phyloP scores from a whole-genome alignment of 2,797 vertebrate species.

The Mastacembelus armatus region DNA sequence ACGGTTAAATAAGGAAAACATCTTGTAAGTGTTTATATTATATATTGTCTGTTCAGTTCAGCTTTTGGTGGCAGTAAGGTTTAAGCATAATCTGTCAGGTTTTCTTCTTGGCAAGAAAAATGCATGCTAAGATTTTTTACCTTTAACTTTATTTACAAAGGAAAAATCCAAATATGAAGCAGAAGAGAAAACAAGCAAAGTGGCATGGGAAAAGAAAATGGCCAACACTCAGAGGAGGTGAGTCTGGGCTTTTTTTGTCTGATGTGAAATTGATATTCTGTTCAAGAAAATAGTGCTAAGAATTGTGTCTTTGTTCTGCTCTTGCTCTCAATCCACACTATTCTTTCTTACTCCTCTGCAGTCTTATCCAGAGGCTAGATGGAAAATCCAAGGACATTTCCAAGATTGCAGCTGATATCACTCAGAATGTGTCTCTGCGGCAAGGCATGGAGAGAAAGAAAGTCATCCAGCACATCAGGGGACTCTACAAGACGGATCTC shows the following conservation, averaged over 20 bases:
- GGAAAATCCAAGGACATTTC: slow-evolving; percentile 97
- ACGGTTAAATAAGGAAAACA: no score
- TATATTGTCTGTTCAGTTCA: background rate
- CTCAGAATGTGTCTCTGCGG: slow-evolving; percentile 95
- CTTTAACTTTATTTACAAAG: slow-evolving; percentile 74
- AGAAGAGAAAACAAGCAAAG: slow-evolving; percentile 91
- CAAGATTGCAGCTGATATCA: slow-evolving; percentile 97
- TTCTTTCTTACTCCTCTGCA: slow-evolving; percentile 62
- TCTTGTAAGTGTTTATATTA: no score
- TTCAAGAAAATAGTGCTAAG: background rate
- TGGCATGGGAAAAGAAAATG: slow-evolving; percentile 95
- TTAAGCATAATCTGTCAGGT: background rate
- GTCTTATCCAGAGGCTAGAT: slow-evolving; percentile 95
- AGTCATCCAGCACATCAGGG: slow-evolving; percentile 97
- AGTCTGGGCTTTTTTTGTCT: slow-evolving; percentile 42
- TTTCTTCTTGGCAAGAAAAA: slow-evolving; percentile 8
- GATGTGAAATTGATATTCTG: background rate
- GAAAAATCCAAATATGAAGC: slow-evolving; percentile 93
- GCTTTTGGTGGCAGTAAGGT: background rate
- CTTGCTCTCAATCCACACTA: background rate
- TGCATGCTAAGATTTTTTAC: background rate
- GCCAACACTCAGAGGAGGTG: slow-evolving; percentile 91
- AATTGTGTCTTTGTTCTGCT: slow-evolving; percentile 12
- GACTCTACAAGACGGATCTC: slow-evolving; percentile 94
- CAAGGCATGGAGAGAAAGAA: slow-evolving; percentile 98